Conservation (phyloP, 2,797 vertebrate species). For the Masticophis lateralis region DNA sequence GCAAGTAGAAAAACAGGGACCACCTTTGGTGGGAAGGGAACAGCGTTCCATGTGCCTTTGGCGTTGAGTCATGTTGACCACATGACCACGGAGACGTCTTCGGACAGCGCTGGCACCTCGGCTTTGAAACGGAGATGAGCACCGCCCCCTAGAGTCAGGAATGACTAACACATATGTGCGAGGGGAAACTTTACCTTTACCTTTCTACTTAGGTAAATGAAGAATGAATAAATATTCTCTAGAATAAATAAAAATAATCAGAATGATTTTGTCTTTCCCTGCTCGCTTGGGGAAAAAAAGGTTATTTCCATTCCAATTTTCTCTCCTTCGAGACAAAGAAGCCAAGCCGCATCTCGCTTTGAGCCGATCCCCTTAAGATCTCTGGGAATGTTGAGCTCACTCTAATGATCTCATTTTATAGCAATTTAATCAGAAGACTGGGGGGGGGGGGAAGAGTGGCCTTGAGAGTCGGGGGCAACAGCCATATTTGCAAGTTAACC, state of each 20-base stretch:
- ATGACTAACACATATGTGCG: no score
- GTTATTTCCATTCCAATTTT: background rate
- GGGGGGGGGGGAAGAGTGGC: slow-evolving; percentile 5
- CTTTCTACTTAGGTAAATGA: no score
- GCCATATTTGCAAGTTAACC: slow-evolving; percentile 37
- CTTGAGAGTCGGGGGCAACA: slow-evolving; percentile 10
- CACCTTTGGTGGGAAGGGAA: no score
- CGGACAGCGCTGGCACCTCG: no score
- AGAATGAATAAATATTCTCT: no score
- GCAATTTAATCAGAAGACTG: slow-evolving; percentile 54
- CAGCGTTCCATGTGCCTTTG: no score
- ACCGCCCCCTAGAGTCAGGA: no score
- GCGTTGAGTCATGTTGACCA: no score
- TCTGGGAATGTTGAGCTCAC: slow-evolving; percentile 29
- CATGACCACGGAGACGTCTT: no score
- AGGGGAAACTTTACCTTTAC: no score
- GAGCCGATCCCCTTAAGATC: slow-evolving; percentile 13
- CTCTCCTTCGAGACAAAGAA: background rate
- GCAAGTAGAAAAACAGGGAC: no score
- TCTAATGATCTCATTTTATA: slow-evolving; percentile 26
- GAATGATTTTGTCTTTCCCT: background rate
- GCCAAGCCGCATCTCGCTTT: background rate
- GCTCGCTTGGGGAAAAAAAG: background rate
- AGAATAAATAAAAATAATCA: background rate
- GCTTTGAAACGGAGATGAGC: no score